Percentiles rank a stretch among this genome's conserved stretches.
phyloP scores from a whole-genome alignment of 2,113 vertebrate genomes.

The Pica pica region DNA sequence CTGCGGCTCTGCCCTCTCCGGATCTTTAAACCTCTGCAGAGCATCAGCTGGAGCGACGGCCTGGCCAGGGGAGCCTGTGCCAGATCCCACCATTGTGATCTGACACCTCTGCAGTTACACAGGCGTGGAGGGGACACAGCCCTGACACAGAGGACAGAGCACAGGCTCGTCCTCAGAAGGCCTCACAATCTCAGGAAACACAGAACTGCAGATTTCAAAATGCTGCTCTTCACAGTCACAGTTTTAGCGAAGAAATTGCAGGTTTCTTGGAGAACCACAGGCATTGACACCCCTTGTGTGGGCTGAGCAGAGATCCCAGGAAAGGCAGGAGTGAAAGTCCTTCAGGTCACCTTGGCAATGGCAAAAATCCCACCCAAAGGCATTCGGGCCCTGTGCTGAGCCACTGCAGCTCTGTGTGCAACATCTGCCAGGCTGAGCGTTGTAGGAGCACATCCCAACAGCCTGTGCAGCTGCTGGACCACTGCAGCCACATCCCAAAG shows the following conservation, averaged over 20 bases:
- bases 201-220: background rate
- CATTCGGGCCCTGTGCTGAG: background rate
- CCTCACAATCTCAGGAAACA: rapidly evolving
- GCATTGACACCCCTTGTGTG: rapidly evolving
- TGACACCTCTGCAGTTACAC: rapidly evolving
- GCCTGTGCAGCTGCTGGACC: background rate
- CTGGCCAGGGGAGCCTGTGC: background rate
- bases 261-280: background rate
- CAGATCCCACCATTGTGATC: rapidly evolving
- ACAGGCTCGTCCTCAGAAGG: background rate
- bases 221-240: background rate
- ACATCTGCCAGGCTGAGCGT: background rate
- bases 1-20: background rate
- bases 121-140: rapidly evolving
- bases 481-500: background rate
- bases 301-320: background rate
- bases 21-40: background rate
- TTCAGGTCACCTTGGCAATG: background rate
- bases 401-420: rapidly evolving
- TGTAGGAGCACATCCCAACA: rapidly evolving
- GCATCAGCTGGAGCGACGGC: rapidly evolving
- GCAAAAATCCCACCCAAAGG: background rate
- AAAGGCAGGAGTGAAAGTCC: background rate
- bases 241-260: rapidly evolving
- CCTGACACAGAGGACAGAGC: background rate